Evolutionary conservation across 2,888 invertebrate species (phyloP), one percentile per base, ranked within the genome.

Genomic region (Cosmorhoe ocellata): DNA sequence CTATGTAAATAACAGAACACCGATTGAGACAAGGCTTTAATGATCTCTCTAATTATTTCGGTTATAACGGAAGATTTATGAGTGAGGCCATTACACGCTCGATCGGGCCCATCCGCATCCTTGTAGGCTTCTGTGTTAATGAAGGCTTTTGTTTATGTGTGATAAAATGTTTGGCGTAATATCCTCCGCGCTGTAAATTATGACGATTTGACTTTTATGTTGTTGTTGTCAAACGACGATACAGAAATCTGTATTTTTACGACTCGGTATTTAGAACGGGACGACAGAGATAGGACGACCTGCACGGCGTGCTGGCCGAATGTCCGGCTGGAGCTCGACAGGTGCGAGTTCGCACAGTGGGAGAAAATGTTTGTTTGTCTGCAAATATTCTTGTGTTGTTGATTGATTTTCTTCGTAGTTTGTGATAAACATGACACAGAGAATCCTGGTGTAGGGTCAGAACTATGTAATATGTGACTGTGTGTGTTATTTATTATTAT

Each of bases 11-110:
- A 3, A 36, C 24, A 11, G 46, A 55, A 59, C 60, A 68, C 43
- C 59, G 51, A 55, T 64, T 41, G 33, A 63, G 62, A 53, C 51
- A 56, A 54, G 43, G 57, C 56, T 51, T 65, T 71, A 71, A 71
- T 73, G 73, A 71, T 56, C 57, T 61, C 66, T 52, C 67, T 66
- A 72, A 71, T 71, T 70, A 67, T 72, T 64, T 68, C 63, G 61
- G 68, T 60, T 64, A 68, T 72, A 65, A 63, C 64, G 51, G 47
- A 31, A 51, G 61, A 72, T 67, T 71, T 72, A 71, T 72, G 51
- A 39, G 27, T 28, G 24, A 53, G 55, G 36, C 55, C 56, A 58
- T 58, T 58, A 56, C 58, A 53, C 58, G 57, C 44, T 40, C 52
- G 43, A 61, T 64, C 56, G 48, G 44, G 31, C 45, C 33, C 59